A percentile compares a stretch with the other conserved stretches of the same genome.
phyloP scores from a whole-genome alignment of 2,888 invertebrate species.

The Drosophila recens region DNA sequence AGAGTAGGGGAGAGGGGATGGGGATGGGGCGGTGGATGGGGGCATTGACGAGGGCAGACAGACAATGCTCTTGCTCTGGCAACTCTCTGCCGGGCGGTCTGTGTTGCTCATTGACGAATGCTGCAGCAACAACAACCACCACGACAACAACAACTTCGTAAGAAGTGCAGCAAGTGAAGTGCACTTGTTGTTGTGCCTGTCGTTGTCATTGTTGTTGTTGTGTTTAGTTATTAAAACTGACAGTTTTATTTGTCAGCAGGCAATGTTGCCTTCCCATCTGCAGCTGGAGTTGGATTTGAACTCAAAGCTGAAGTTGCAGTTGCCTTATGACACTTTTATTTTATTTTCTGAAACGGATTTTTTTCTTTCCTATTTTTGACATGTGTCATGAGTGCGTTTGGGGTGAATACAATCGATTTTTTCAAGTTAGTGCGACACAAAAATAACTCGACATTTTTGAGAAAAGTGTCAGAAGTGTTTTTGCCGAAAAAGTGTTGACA shows the following conservation, averaged over 20 bases:
- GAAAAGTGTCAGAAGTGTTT: slow-evolving; percentile 15
- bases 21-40: not conserved
- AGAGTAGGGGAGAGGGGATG: not conserved
- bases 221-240: slow-evolving; percentile 81
- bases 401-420: slow-evolving; percentile 72
- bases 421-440: slow-evolving; percentile 47
- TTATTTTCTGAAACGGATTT: slow-evolving; percentile 47
- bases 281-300: slow-evolving; percentile 16
- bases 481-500: slow-evolving; percentile 32
- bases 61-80: slow-evolving; percentile 39
- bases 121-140: slow-evolving; percentile 31
- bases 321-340: slow-evolving; percentile 77
- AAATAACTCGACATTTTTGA: slow-evolving; percentile 56
- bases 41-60: slow-evolving; percentile 15
- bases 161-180: slow-evolving; percentile 64
- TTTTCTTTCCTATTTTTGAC: slow-evolving; percentile 60
- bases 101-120: slow-evolving; percentile 54
- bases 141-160: slow-evolving; percentile 23
- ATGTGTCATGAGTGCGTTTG: slow-evolving; percentile 66
- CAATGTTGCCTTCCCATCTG: slow-evolving; percentile 39
- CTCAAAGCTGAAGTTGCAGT: slow-evolving; percentile 1
- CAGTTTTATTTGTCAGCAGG: slow-evolving; percentile 81
- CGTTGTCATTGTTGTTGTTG: slow-evolving; percentile 37
- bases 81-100: slow-evolving; percentile 41
- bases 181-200: slow-evolving; percentile 55